Evolutionary conservation across 2,797 vertebrate genomes (phyloP), one percentile per base, ranked within the genome.

Genomic region (Adrianichthys oophorus): DNA sequence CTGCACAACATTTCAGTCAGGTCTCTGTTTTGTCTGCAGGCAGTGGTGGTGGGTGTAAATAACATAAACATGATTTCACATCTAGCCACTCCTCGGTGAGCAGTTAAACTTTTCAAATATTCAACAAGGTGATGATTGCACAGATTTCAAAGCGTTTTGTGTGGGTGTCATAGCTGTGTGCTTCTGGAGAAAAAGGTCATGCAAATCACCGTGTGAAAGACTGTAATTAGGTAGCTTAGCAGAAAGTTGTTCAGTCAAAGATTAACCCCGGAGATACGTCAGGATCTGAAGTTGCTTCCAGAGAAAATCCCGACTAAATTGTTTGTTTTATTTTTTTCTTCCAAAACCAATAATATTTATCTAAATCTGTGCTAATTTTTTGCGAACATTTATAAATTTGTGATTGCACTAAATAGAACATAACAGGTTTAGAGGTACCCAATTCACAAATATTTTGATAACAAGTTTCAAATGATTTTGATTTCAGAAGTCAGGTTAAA

Each of bases 11-110:
- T 32, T 56, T 48, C 13, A 26, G 19, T 52, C 44, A 26, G 7
- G 59, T 56, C 17, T 6, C 26, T 18, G 26, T 2, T 32, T 65
- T 44, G 7, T 47, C 29, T 56, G 21, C 52, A 51, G 65, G 54
- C 60, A n/a, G 24, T 44, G 26, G 50, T 40, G 43, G 19, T 24
- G 12, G 52, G 32, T 62, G 64, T 62, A 64, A 70, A 46, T 48
- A 51, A 29, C 26, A 44, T 59, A 50, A 58, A 65, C 57, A 23
- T 51, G 50, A 52, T 46, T 60, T 17, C 54, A 59, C 52, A 26
- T 45, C 48, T 37, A n/a, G 37, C 42, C 12, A 12, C 15, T 6
- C 21, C 46, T 43, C 15, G 21, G 41, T 52, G 37, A 23, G 3
- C 4, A 45, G 7, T 23, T 8, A 52, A 52, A 40, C 15, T 7